Base-by-base conservation (phyloP, 2,113 vertebrate species). In the Nanorana parkeri region DNA sequence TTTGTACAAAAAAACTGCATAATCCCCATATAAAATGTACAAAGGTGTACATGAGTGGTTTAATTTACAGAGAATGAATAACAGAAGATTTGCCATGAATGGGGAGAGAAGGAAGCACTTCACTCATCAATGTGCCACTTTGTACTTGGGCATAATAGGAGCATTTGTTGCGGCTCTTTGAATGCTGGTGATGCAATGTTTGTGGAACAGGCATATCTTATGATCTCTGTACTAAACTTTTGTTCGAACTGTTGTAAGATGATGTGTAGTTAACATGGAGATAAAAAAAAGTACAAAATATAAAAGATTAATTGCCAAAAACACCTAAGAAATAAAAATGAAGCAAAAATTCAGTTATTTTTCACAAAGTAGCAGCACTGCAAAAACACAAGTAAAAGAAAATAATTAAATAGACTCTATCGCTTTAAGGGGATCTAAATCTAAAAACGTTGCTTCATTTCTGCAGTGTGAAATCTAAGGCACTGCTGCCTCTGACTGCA, bases 91-190 rank as follows among this genome's bases (percentile, higher is more conserved):
- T 26, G 20, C 41, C 16, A 17, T 77, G 47, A 77, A 77, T 66
- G n/a, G 61, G 36, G 36, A 77, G 61, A 77, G 65, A 36, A 77
- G 41, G 36, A 77, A 54, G 23, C 61, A 77, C 75, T 77, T 77
- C 41, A 66, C 17, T 66, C 4, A 19, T 52, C 11, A 66, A 65
- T 16, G 15, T 20, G 4, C 63, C n/a, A 24, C 24, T n/a, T 54
- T 54, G 17, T 54, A 65, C 26, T 0, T 21, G 11, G 13, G 41
- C 41, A 66, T 23, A 66, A 77, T 54, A 24, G 26, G 17, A 29
- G 2, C 41, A 17, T 77, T 23, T 54, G 3, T 77, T 24, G 29
- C 23, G 58, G 41, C 19, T 68, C 41, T 47, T 10, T 47, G 41
- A 47, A 6, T 47, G 13, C 41, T 47, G 41, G 23, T 41, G 67